Evolutionary conservation across 2,888 invertebrate species (phyloP).

Genomic region (Bombylius discolor): DNA sequence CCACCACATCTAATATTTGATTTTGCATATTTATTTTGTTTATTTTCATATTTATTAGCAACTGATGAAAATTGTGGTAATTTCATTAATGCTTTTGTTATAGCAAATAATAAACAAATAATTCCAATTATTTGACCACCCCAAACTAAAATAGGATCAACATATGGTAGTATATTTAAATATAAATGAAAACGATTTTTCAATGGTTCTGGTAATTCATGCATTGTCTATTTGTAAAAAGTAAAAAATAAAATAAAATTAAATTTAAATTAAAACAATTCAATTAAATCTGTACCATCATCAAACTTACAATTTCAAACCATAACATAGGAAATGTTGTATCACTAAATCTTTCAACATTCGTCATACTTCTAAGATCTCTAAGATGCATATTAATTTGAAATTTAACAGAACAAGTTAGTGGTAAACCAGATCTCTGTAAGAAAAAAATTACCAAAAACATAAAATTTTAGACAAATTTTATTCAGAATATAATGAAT

Average conservation of each 20-base stretch:
- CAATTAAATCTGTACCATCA: too few relatives aligned
- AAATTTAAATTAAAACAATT: background rate
- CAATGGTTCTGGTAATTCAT: constrained; percentile 48
- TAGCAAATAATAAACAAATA: constrained; percentile 25
- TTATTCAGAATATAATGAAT: too few relatives aligned
- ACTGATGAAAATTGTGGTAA: constrained; percentile 24
- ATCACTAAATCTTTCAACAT: constrained; percentile 53
- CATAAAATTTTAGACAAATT: too few relatives aligned
- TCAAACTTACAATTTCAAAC: constrained; percentile 76
- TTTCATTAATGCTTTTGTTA: constrained; percentile 28
- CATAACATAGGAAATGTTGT: constrained; percentile 69
- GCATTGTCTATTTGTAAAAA: constrained; percentile 65
- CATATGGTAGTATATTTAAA: constrained; percentile 53
- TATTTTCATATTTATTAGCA: constrained; percentile 15
- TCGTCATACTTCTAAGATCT: constrained; percentile 50
- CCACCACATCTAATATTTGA: constrained; percentile 21
- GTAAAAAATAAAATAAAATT: constrained; percentile 16
- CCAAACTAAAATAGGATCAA: constrained; percentile 39
- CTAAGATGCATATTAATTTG: constrained; percentile 79
- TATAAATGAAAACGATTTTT: constrained; percentile 56
- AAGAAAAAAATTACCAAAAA: constrained; percentile 3
- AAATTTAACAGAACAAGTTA: constrained; percentile 64
- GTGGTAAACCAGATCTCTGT: constrained; percentile 60
- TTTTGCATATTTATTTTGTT: constrained; percentile 25
- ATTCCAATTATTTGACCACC: constrained; percentile 25